Conservation (phyloP, 2,888 invertebrate genomes). For the Acleris laterana region DNA sequence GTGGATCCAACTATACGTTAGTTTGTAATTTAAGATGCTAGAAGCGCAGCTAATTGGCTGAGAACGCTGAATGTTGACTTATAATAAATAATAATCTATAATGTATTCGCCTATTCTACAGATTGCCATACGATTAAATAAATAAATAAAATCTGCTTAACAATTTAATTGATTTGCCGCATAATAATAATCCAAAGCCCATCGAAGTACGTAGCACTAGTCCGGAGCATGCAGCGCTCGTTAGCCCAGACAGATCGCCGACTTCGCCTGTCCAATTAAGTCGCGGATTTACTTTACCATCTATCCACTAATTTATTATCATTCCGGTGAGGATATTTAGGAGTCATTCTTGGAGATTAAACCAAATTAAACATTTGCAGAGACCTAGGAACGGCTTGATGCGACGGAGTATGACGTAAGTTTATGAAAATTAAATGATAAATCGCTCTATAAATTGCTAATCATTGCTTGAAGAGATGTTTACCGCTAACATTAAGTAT, state of each 20-base stretch:
- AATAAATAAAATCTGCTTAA: too few relatives aligned
- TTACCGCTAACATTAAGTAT: too few relatives aligned
- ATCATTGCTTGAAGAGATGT: too few relatives aligned
- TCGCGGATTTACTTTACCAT: conserved; percentile 52
- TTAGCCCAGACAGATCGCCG: conserved; percentile 32
- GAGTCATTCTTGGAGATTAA: conserved; percentile 38
- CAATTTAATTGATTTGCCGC: neutral
- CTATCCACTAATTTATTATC: conserved; percentile 59
- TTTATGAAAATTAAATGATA: too few relatives aligned
- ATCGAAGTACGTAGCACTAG: conserved; percentile 9
- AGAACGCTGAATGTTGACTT: too few relatives aligned
- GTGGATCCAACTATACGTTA: too few relatives aligned
- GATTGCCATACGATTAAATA: too few relatives aligned
- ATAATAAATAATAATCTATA: too few relatives aligned
- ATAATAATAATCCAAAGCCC: conserved; percentile 1
- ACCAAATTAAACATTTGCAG: conserved; percentile 40
- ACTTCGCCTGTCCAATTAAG: conserved; percentile 53
- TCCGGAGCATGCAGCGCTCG: conserved; percentile 12
- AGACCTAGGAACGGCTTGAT: conserved; percentile 8
- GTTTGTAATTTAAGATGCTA: too few relatives aligned
- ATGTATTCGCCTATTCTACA: too few relatives aligned
- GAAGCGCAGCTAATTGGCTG: too few relatives aligned
- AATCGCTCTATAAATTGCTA: too few relatives aligned
- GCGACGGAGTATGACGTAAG: neutral
- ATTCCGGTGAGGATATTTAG: conserved; percentile 54